Percentiles rank a stretch among this genome's conserved stretches.
Conservation (phyloP, 1,140 invertebrate genomes). For the Aphelenchoides besseyi region DNA sequence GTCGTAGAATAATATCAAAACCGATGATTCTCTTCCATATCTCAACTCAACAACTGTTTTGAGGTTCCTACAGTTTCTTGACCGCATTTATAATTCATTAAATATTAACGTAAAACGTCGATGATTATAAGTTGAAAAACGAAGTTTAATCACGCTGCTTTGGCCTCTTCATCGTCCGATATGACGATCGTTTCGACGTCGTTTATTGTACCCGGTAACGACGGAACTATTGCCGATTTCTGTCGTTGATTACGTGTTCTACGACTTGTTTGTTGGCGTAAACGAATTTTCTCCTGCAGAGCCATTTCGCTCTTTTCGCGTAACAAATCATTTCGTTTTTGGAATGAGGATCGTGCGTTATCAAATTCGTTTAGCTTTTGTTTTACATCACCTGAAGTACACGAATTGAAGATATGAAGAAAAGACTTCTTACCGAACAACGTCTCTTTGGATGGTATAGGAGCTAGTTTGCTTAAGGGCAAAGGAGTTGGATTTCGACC, state of each 20-base stretch:
- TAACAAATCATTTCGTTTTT: conserved; percentile 43
- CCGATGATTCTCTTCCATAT: too few species aligned
- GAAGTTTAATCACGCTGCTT: background rate
- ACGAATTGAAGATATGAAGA: background rate
- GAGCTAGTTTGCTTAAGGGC: conserved; percentile 44
- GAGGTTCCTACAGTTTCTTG: too few species aligned
- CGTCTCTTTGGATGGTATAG: conserved; percentile 50
- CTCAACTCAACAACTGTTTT: too few species aligned
- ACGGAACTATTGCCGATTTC: conserved; percentile 29
- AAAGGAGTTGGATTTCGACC: conserved; percentile 44
- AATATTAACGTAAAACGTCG: too few species aligned
- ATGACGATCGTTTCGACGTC: background rate
- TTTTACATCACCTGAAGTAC: conserved; percentile 46
- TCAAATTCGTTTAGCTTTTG: conserved; percentile 52
- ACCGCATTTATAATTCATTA: too few species aligned
- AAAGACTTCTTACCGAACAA: conserved; percentile 42
- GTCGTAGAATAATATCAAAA: too few species aligned
- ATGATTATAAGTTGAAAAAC: background rate
- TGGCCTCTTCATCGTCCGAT: background rate
- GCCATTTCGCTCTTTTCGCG: conserved; percentile 51
- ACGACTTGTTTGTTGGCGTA: conserved; percentile 44
- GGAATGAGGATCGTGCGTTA: conserved; percentile 42
- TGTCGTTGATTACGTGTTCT: conserved; percentile 42
- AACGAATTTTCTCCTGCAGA: conserved; percentile 46
- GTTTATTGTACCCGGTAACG: background rate